Evolutionary conservation across 2,113 vertebrate genomes (phyloP).

Genomic region (Odontophorus gujanensis): DNA sequence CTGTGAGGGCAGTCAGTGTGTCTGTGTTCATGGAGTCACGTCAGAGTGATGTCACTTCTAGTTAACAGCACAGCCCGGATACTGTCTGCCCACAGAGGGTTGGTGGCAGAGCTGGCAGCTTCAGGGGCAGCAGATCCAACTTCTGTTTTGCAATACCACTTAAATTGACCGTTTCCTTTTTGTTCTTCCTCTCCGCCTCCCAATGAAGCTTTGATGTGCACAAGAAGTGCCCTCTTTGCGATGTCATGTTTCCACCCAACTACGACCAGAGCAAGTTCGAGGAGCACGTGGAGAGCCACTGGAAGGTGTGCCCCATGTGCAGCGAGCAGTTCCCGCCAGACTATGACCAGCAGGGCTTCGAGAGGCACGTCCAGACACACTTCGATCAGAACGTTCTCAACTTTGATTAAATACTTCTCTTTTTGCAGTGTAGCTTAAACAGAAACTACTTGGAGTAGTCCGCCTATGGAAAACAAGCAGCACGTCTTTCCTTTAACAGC

Average conservation of each 20-base stretch:
- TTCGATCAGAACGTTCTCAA: slow-evolving; percentile 90
- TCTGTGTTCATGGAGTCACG: slow-evolving; percentile 35
- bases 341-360: slow-evolving; percentile 93
- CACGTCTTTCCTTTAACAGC: neutral
- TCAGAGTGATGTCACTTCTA: neutral
- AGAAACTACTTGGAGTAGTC: neutral
- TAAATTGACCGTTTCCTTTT: neutral
- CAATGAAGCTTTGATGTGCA: slow-evolving; percentile 85
- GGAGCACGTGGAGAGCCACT: slow-evolving; percentile 97
- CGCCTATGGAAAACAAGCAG: neutral
- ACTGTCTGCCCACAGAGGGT: neutral
- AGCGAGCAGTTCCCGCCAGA: slow-evolving; percentile 96
- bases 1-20: slow-evolving; percentile 7
- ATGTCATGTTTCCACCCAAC: slow-evolving; percentile 96
- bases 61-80: neutral
- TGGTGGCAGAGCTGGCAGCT: neutral
- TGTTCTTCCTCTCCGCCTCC: neutral
- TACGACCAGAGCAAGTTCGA: slow-evolving; percentile 98
- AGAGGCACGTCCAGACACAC: slow-evolving; percentile 95
- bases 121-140: neutral
- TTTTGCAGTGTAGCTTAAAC: slow-evolving; percentile 56
- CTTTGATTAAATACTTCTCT: slow-evolving; percentile 81
- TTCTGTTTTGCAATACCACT: neutral
- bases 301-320: slow-evolving; percentile 99
- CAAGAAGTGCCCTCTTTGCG: slow-evolving; percentile 95